A percentile compares a stretch with the other conserved stretches of the same genome.
phyloP scores from a whole-genome alignment of 2,888 invertebrate species.

The Dicranocentrus wangi region DNA sequence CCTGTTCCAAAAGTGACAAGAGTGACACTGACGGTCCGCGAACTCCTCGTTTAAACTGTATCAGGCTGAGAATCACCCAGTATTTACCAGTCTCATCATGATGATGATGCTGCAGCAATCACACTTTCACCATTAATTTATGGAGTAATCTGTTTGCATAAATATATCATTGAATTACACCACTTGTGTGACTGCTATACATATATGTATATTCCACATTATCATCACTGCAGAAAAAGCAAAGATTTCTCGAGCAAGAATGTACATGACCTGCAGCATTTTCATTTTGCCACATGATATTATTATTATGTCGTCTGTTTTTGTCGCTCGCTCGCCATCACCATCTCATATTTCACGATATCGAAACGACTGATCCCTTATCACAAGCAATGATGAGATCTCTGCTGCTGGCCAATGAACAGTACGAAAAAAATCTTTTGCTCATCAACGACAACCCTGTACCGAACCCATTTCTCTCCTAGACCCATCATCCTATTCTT shows the following conservation, averaged over 20 bases:
- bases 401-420: too few relatives aligned
- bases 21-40: constrained; percentile 44
- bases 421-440: background rate
- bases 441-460: background rate
- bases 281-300: too few relatives aligned
- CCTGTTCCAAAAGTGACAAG: constrained; percentile 28
- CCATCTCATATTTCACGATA: constrained; percentile 33
- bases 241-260: too few relatives aligned
- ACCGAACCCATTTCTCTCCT: background rate
- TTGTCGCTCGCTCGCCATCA: background rate
- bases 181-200: background rate
- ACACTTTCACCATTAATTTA: constrained; percentile 18
- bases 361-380: constrained; percentile 25
- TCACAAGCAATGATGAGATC: background rate
- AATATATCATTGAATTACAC: background rate
- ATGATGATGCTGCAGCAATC: too few relatives aligned
- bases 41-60: constrained; percentile 20
- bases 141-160: background rate
- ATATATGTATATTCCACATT: background rate
- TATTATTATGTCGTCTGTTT: too few relatives aligned
- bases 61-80: background rate
- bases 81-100: too few relatives aligned
- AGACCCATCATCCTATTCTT: too few relatives aligned
- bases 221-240: too few relatives aligned
- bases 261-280: too few relatives aligned